A percentile compares a stretch with the other conserved stretches of the same genome.
Conservation (phyloP, 2,888 invertebrate species). For the Meteorus colon region DNA sequence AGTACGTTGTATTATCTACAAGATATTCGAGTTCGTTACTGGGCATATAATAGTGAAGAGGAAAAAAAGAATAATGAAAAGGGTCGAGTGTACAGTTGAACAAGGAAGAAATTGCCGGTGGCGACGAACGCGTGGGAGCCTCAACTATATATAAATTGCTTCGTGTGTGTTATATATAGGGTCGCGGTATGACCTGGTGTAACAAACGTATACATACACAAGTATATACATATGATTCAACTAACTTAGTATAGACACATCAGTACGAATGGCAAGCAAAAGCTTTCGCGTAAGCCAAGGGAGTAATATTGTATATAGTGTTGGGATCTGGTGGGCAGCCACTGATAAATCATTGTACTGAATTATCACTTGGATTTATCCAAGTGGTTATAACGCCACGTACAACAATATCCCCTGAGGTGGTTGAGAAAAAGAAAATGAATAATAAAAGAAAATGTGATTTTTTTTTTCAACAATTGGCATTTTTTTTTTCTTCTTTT, state of each 20-base stretch:
- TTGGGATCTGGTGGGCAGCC: slow-evolving; percentile 35
- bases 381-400: background rate
- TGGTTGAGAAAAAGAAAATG: background rate
- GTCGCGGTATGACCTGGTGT: slow-evolving; percentile 19
- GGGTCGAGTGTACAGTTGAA: slow-evolving; percentile 27
- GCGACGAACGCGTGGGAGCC: slow-evolving; percentile 44
- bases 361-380: slow-evolving; percentile 40
- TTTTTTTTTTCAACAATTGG: background rate
- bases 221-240: slow-evolving; percentile 1
- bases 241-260: slow-evolving; percentile 10
- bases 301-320: slow-evolving; percentile 7
- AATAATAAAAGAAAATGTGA: background rate
- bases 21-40: slow-evolving; percentile 11
- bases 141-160: slow-evolving; percentile 31
- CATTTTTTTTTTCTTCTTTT: background rate
- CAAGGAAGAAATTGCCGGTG: slow-evolving; percentile 38
- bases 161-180: slow-evolving; percentile 25
- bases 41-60: background rate
- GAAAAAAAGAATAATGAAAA: slow-evolving; percentile 5
- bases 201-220: background rate
- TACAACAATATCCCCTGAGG: slow-evolving; percentile 17
- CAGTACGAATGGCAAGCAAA: slow-evolving; percentile 23
- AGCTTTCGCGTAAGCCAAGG: slow-evolving; percentile 23
- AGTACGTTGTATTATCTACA: slow-evolving; percentile 19
- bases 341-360: slow-evolving; percentile 40